Evolutionary conservation across 2,113 vertebrate species (phyloP), one percentile per base, ranked within the genome.

Genomic region (Limnothrissa miodon): DNA sequence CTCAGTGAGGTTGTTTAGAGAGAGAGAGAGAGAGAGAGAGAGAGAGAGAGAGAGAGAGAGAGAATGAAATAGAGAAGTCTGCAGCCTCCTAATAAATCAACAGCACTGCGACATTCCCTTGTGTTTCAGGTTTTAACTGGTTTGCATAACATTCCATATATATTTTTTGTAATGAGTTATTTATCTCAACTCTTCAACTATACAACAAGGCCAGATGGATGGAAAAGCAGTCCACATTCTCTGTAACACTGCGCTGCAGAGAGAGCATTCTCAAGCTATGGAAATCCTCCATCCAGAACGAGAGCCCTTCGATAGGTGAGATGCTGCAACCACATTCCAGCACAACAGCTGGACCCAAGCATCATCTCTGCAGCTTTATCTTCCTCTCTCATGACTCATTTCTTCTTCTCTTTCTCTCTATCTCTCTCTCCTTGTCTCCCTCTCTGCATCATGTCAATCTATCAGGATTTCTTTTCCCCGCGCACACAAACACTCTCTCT

Each of bases 1-100:
- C 88, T 88, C 82, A 46, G 87, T 90, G 90, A 90, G 88, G 87
- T 82, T 93, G 92, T 93, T 93, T 94, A 94, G 88, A 82, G 79
- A 85, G 84, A 36, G 29, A 29, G 62, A 74, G 29, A 33, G 66
- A 74, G 25, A 74, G 62, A 13, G 62, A 70, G 62, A 29, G 8
- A 70, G 29, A 36, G 9, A 66, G n/a, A 29, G 25, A 66, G 59
- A 29, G 59, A 66, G n/a, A 29, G 29, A 66, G 59, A 33, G 29
- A 13, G 66, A 74, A 9, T 36, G 66, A 17, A 3, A 33, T 0
- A 74, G 29, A 74, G 66, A n/a, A 59, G 48, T 39, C 15, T 66
- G 29, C 39, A 83, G 66, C 62, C 83, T 25, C 17, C 36, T 45
- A 23, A 86, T 84, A 82, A 86, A 83, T 87, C 80, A 78, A 9